Evolutionary conservation across 2,888 invertebrate species (phyloP).

Genomic region (Ormyrus pomaceus): DNA sequence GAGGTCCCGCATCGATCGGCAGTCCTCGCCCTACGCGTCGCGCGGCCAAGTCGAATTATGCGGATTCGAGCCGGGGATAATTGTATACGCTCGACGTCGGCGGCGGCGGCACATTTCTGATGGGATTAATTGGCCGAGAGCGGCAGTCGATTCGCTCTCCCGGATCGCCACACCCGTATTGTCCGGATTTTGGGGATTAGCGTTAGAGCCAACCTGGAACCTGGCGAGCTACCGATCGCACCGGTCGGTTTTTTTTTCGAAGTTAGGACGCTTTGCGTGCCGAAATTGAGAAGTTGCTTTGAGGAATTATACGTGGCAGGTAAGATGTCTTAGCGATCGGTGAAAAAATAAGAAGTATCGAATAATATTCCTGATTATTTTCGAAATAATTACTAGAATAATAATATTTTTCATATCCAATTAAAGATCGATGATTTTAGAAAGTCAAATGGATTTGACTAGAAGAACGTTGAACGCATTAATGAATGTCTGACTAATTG

Average conservation of each 20-base stretch:
- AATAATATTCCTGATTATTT: too few relatives aligned
- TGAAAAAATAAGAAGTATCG: too few relatives aligned
- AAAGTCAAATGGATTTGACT: background rate
- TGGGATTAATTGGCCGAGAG: conserved; percentile 29
- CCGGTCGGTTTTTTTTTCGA: too few relatives aligned
- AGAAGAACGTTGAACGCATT: background rate
- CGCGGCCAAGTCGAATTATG: background rate
- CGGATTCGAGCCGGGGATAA: background rate
- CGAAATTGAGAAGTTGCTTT: too few relatives aligned
- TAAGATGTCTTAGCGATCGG: too few relatives aligned
- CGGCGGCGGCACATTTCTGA: conserved; percentile 16
- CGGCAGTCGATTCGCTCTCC: background rate
- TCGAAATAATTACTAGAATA: too few relatives aligned
- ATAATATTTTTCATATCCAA: too few relatives aligned
- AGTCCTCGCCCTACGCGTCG: background rate
- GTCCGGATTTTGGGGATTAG: conserved; percentile 21
- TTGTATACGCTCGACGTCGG: background rate
- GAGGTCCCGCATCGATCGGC: too few relatives aligned
- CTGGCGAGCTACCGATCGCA: too few relatives aligned
- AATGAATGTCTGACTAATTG: conserved; percentile 8
- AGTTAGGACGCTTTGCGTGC: too few relatives aligned
- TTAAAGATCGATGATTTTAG: background rate
- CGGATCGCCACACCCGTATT: conserved; percentile 5
- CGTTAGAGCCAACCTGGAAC: too few relatives aligned
- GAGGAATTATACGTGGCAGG: too few relatives aligned